Percentiles rank a stretch among this genome's conserved stretches.
Conservation (phyloP, 2,113 vertebrate species). For the Rhynchomys soricoides region DNA sequence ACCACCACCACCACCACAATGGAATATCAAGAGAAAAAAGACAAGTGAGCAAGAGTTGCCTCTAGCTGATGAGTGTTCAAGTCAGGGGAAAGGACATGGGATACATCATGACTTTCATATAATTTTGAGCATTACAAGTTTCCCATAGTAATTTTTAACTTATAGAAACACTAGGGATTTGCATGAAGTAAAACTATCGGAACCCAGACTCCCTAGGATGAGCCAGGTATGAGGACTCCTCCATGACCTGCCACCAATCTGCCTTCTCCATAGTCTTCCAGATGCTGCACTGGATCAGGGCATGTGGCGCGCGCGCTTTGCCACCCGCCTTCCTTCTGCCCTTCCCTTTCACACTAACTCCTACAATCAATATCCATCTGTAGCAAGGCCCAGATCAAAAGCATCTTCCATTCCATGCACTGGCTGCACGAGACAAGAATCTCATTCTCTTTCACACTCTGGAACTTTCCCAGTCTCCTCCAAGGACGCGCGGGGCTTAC, state of each 20-base stretch:
- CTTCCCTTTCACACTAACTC: neutral
- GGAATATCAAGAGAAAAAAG: neutral
- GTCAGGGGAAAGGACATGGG: neutral
- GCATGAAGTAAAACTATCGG: neutral
- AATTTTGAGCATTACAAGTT: neutral
- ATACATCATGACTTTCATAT: neutral
- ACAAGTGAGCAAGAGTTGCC: neutral
- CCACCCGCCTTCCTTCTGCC: neutral
- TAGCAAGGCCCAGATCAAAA: neutral
- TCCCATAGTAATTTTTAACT: slow-evolving; percentile 20
- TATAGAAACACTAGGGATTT: slow-evolving; percentile 38
- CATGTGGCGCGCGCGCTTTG: neutral
- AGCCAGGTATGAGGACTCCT: neutral
- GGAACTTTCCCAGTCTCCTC: slow-evolving; percentile 26
- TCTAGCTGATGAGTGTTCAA: neutral
- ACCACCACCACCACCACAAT: neutral
- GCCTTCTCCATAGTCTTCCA: neutral
- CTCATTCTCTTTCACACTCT: neutral
- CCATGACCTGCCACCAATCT: neutral
- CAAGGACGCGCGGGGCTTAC: neutral
- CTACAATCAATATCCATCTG: neutral
- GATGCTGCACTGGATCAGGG: neutral
- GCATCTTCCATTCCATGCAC: neutral
- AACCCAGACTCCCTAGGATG: neutral
- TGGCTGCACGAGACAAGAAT: neutral